Base-by-base conservation (phyloP, 2,888 invertebrate genomes). In the Mylabris sibirica region DNA sequence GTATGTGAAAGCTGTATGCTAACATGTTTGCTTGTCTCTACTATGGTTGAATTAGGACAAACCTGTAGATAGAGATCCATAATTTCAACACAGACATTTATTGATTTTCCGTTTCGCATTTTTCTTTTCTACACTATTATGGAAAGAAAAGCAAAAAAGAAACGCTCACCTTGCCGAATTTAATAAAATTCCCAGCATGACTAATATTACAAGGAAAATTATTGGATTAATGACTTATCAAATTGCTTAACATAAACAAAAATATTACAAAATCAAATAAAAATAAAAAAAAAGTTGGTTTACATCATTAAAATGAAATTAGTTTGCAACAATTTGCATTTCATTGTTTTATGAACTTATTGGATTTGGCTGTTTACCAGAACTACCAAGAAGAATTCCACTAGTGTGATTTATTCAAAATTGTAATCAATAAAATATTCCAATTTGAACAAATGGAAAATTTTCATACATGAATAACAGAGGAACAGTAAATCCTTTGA, bases 31-130 rank as follows among this genome's bases (percentile, higher is more conserved):
- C 64, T 64, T 35, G 60, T 22, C 49, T 60, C 44, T 49, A n/a
- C 26, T 59, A 59, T 22, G 49, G 60, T 64, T 60, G 41, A 30
- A 60, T 67, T 64, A 53, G 60, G 60, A 26, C 49, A 49, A 49
- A 64, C 65, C 64, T 64, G 61, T 68, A 65, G 68, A 68, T 68
- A 65, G 11, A 49, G 49, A 64, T 64, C 68, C 53, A 49, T 61
- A 60, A 64, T 64, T 63, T 17, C 24, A 38, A 38, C 38, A 64
- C 53, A 64, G 61, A 63, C 38, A 57, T 53, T 14, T 64, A 64
- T 68, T 64, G 68, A 68, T 68, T 68, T 64, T 60, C 57, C 57
- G 49, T 6, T 61, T 35, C 41, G 24, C 53, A 44, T 63, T 35
- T 63, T 63, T 20, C 49, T 49, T 49, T 20, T 20, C 49, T 8